Base-by-base conservation (phyloP, 2,113 vertebrate genomes). In the Gallinago media region DNA sequence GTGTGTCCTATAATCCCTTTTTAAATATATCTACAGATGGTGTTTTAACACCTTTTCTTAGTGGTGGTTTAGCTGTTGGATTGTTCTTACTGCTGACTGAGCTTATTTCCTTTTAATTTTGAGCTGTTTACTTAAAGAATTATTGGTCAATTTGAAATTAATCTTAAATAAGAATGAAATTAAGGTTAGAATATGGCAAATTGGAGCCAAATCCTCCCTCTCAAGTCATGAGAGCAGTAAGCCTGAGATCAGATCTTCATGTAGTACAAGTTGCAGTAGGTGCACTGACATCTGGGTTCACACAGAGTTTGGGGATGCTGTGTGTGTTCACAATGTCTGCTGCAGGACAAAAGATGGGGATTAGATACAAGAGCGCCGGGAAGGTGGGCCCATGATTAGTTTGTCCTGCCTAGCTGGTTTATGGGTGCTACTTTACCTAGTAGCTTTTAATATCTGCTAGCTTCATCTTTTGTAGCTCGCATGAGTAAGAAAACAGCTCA, bases 111-210 rank as follows among this genome's bases (percentile, higher is more conserved):
- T 82, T 96, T 95, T 96, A 95, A 95, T 96, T 94, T 92, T 91
- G 86, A 83, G 42, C 79, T 92, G 92, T 96, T 96, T 96, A 88
- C 93, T 95, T 96, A 96, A 92, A 73, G 92, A 95, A 85, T 95
- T 93, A 94, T 90, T 93, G 90, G 92, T 97, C 96, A 96, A 88
- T 94, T 96, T 95, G 79, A 88, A 95, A 96, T 96, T 96, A 97
- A 96, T 92, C 78, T 92, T 96, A 92, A 94, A 94, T 77, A 93
- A 94, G 85, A 68, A 83, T 73, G 38, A 96, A 93, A 97, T 89
- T 95, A 71, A 92, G 93, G 75, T 78, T 77, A 80, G 50, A 93
- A 85, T 44, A 84, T 10, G 4, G 63, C 63, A 97, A 92, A 93
- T 67, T 76, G 55, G 59, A 89, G 81, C 32, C 67, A 93, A 95